Percentiles rank a stretch among this genome's conserved stretches.
phyloP scores from a whole-genome alignment of 1,140 invertebrate genomes.

The Drosophila punjabiensis region DNA sequence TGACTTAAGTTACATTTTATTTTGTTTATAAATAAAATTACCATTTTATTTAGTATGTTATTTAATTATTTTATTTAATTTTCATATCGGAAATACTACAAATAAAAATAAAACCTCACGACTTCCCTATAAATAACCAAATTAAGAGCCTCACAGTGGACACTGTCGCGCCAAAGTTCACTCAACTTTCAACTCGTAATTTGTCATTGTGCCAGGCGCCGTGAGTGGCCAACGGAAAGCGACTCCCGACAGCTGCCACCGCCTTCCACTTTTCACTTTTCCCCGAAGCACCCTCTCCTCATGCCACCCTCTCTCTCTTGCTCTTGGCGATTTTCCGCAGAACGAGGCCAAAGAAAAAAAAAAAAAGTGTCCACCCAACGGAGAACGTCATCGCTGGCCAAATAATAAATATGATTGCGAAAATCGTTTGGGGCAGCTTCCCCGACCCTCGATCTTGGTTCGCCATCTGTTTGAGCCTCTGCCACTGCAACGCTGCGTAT shows the following conservation, averaged over 20 bases:
- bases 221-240: constrained; percentile 58
- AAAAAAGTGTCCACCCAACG: constrained; percentile 59
- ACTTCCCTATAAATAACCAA: constrained; percentile 23
- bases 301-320: too few species aligned
- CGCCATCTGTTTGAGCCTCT: constrained; percentile 30
- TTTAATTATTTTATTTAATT: neutral
- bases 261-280: constrained; percentile 21
- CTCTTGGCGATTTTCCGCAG: neutral
- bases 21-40: neutral
- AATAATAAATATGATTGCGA: constrained; percentile 62
- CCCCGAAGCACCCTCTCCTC: neutral
- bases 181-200: constrained; percentile 81
- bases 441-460: neutral
- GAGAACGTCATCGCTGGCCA: constrained; percentile 61
- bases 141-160: constrained; percentile 40
- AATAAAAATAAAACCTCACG: neutral
- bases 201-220: constrained; percentile 77
- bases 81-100: neutral
- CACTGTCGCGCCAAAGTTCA: constrained; percentile 72
- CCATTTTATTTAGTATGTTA: neutral
- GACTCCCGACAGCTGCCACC: constrained; percentile 57
- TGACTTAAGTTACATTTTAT: too few species aligned
- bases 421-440: constrained; percentile 51
- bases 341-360: constrained; percentile 16
- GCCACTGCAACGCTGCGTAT: constrained; percentile 68